These are phyloP conservation scores for Burhinus oedicnemus DNA, from an alignment of 2,113 vertebrate species.

Conservation along the genomic window DNA sequence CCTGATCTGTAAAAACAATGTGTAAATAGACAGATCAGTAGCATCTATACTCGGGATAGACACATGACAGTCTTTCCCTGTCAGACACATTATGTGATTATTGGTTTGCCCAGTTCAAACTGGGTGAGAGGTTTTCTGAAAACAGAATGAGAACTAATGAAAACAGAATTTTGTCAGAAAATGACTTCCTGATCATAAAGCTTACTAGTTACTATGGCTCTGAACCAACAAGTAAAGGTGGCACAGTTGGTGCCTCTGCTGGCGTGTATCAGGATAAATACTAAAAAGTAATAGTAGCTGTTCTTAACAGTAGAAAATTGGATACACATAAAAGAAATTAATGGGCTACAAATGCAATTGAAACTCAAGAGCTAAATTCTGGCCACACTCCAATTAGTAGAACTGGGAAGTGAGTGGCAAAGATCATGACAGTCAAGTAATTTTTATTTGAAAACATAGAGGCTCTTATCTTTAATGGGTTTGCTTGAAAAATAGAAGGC, in stretches of 20 bases:
- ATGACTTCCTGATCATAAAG: not conserved
- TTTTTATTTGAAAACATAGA: not conserved
- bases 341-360: not conserved
- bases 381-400: not conserved
- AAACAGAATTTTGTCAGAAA: not conserved
- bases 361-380: not conserved
- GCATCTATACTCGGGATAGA: not conserved
- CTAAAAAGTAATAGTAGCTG: not conserved
- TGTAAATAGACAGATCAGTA: not conserved
- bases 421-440: not conserved
- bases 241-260: not conserved
- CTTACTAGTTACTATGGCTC: not conserved
- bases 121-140: not conserved
- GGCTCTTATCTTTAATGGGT: not conserved
- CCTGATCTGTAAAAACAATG: not conserved
- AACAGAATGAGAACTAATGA: not conserved
- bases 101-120: not conserved
- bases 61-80: not conserved
- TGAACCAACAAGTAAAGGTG: not conserved
- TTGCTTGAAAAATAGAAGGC: not conserved
- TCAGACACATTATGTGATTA: not conserved
- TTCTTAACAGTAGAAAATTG: not conserved
- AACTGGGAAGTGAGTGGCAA: not conserved
- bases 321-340: not conserved
- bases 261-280: not conserved